Evolutionary conservation across 2,888 invertebrate species (phyloP).

Genomic region (Tetranychus truncatus): DNA sequence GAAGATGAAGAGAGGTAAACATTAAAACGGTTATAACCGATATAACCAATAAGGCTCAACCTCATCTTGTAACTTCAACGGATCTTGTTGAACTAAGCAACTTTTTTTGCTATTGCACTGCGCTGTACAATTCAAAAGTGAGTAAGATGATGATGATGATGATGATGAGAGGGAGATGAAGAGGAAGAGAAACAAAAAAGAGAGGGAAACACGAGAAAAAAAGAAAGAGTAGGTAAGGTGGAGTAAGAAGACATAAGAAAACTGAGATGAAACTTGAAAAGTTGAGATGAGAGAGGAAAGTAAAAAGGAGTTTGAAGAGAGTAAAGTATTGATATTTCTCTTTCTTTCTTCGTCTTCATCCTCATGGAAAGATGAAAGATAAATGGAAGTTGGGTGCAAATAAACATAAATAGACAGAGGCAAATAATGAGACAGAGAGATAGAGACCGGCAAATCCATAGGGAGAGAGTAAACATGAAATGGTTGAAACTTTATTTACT

Average conservation of each 20-base stretch:
- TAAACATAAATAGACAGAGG: background rate
- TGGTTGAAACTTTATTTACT: background rate
- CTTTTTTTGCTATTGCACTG: background rate
- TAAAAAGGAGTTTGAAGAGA: background rate
- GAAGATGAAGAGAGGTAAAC: background rate
- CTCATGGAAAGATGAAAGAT: background rate
- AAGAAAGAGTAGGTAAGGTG: background rate
- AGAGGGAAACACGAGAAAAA: constrained; percentile 7
- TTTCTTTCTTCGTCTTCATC: background rate
- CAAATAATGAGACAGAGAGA: background rate
- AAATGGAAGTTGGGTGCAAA: background rate
- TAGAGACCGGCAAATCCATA: too few relatives aligned
- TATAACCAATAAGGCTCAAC: background rate
- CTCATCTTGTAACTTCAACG: background rate
- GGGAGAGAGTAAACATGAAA: too few relatives aligned
- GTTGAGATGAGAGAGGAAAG: constrained; percentile 2
- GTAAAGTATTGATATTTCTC: background rate
- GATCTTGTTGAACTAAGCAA: background rate
- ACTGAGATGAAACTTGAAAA: background rate
- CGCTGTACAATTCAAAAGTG: background rate
- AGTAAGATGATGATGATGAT: background rate
- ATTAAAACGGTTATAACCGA: background rate
- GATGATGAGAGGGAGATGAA: constrained; percentile 3
- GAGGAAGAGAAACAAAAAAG: background rate
- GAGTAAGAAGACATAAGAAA: background rate